Base-by-base conservation (phyloP, 1,140 invertebrate species). In the Drosophila punjabiensis region DNA sequence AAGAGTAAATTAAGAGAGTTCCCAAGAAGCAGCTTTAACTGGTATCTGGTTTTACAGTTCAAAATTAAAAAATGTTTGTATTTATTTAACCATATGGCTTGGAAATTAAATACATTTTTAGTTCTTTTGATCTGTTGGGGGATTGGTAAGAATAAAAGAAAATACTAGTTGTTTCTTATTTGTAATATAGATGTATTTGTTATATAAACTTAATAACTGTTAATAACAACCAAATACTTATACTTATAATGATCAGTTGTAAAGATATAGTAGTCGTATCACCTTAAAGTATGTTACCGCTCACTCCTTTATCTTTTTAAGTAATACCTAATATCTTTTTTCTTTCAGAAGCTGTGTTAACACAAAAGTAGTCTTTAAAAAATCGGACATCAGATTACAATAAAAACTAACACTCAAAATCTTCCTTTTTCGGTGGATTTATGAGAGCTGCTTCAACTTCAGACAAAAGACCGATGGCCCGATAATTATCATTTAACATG, bases 381-480 rank as follows among this genome's bases (percentile, higher is more conserved):
- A n/a, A 18, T 18, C 43, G n/a, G n/a, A n/a, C n/a, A n/a, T 10
- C n/a, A 14, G 11, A 13, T n/a, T 33, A 13, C 33, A 30, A 35
- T 55, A 32, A 56, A 32, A 37, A 7, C 6, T 35, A 37, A 14
- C 7, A 37, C 13, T 80, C 73, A n/a, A 85, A 85, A 16, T 85
- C 73, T 3, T 39, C 52, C 11, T 4, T 56, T n/a, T 67, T 61
- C 0, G 76, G 24, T 16, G 86, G 82, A 43, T 62, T 79, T 41
- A 53, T 48, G 4, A 90, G 59, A 11, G 76, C 55, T n/a, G 78
- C 62, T 52, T 91, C 86, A 16, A 80, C 56, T 33, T 91, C 59
- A 3, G 65, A 79, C n/a, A 91, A 41, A 10, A 90, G 66, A 9
- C 82, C 88, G 11, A 86, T 90, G 2, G 83, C 88, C 8, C 86